Evolutionary conservation across 2,888 invertebrate genomes (phyloP), one percentile per base, ranked within the genome.

Genomic region (Pegoplata infirma): DNA sequence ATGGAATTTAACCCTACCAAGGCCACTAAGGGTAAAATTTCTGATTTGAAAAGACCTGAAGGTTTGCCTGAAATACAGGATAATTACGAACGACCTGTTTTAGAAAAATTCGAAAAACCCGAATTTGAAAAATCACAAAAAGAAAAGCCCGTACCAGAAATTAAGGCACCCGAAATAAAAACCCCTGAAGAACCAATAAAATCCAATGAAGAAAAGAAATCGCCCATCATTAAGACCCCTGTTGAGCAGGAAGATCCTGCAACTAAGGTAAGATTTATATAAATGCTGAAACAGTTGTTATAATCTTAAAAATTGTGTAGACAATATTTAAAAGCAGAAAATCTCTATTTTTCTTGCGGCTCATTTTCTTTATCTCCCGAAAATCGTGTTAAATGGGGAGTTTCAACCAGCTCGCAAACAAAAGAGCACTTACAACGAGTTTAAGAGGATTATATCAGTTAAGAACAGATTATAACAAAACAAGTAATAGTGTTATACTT

Each of bases 11-110:
- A 84, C 61, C 88, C 85, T 67, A 89, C 89, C 83, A 85, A 89
- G 58, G 77, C 84, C 6, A 81, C 82, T 53, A 86, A 85, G 69
- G 85, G 85, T 0, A 82, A 85, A 75, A 73, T 87, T 44, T 84
- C 85, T 17, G 80, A 84, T 44, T 67, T 86, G 81, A 85, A 86
- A 82, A 92, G 91, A 88, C 91, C 91, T 6, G 92, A 92, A 83
- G 92, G 92, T 23, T 87, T 93, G 40, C 92, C 92, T 5, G 92
- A 93, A 88, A 90, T 92, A 67, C 91, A 93, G 8, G 95, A 95
- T 87, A 91, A 92, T 32, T 95, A 95, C 85, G 95, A 95, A 32
- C 92, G 94, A 82, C 93, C 94, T 2, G 93, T 92, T 2, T 91
- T 94, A 75, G 94, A 94, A 85, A 92, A 92, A 88, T 94, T 92